phyloP scores from a whole-genome alignment of 2,888 invertebrate species.

The Noctua janthe region DNA sequence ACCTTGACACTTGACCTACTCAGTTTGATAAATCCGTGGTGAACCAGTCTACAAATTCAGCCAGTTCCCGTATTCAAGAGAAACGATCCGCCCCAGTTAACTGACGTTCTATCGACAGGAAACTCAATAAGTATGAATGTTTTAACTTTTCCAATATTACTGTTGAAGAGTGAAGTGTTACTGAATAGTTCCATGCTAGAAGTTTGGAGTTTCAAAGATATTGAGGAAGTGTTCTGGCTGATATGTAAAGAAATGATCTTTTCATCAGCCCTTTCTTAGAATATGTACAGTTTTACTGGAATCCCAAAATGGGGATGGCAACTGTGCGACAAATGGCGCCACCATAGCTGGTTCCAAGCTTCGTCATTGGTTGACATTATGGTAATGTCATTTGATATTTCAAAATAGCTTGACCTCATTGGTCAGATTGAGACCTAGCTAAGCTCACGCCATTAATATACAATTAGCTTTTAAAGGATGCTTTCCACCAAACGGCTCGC shows the following conservation, averaged over 20 bases:
- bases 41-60: not conserved
- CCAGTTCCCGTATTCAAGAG: not conserved
- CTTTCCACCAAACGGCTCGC: too few relatives aligned
- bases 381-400: too few relatives aligned
- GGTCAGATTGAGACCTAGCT: too few relatives aligned
- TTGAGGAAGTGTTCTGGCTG: not conserved
- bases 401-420: too few relatives aligned
- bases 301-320: too few relatives aligned
- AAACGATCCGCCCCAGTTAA: slow-evolving; percentile 24
- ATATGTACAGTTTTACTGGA: not conserved
- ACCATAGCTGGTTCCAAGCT: too few relatives aligned
- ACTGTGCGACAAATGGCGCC: too few relatives aligned
- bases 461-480: too few relatives aligned
- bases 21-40: slow-evolving; percentile 1
- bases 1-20: not conserved
- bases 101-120: slow-evolving; percentile 32
- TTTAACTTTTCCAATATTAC: slow-evolving; percentile 59
- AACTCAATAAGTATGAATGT: slow-evolving; percentile 38
- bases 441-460: too few relatives aligned
- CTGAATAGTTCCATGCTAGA: slow-evolving; percentile 18
- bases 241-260: not conserved
- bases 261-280: not conserved
- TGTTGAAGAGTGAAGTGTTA: slow-evolving; percentile 13
- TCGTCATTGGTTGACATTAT: too few relatives aligned
- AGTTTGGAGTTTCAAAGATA: not conserved